Evolutionary conservation across 2,888 invertebrate genomes (phyloP), one percentile per base, ranked within the genome.

Genomic region (Eupeodes latifasciatus): DNA sequence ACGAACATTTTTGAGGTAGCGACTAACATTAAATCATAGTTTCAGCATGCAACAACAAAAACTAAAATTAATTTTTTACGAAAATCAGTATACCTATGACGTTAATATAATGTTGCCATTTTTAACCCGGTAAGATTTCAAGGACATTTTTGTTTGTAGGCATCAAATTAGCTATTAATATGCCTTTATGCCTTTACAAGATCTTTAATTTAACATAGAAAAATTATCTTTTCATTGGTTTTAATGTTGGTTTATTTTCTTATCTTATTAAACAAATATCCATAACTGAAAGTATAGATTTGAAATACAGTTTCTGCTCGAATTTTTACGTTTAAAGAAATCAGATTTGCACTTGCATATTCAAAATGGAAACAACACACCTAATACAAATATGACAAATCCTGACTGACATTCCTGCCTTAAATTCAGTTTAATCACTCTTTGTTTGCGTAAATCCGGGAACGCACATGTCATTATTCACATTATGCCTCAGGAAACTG

Each of bases 401-500:
- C 88, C 88, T 88, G 81, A 88, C 74, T 88, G 88, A 88, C 88
- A 78, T 69, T 64, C 40, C 64, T 49, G 53, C 53, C 64, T 66
- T 61, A 74, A 72, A 82, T 27, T 67, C 19, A n/a, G 16, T 64
- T 62, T 51, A 82, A 59, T 69, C 78, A n/a, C 40, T 69, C 44
- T 69, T 49, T 81, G 78, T 85, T 81, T 74, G 49, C 75, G 44
- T 71, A 81, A 88, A 85, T 78, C 88, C 81, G 57, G 61, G 71
- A 81, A 66, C 78, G 78, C 88, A 88, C 85, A 88, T 88, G 88
- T 81, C 81, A 78, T 62, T 77, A 80, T 88, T 88, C 88, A 64
- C 88, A 87, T 83, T 87, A 62, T 62, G 9, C 40, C 9, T 40
- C 27, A 19, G 51, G 36, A 64, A 72, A 40, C 66, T 77, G 61